phyloP scores from a whole-genome alignment of 2,888 invertebrate genomes.

The Erebia aethiops region DNA sequence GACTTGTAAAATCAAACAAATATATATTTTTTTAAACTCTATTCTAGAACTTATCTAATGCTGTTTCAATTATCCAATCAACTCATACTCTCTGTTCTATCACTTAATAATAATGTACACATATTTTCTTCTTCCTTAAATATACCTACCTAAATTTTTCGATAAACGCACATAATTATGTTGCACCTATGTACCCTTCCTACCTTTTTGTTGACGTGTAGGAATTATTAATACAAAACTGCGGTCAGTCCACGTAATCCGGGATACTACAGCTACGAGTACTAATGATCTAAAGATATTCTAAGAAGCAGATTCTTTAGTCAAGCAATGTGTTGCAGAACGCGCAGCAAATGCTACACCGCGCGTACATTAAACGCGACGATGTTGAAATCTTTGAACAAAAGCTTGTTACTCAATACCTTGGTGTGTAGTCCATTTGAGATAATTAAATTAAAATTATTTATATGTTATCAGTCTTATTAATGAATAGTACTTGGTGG shows the following conservation, averaged over 20 bases:
- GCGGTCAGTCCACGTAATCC: slow-evolving; percentile 44
- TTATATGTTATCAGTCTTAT: too few relatives aligned
- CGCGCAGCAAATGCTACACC: slow-evolving; percentile 45
- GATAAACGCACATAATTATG: not conserved
- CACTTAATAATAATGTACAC: too few relatives aligned
- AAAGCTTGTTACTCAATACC: slow-evolving; percentile 33
- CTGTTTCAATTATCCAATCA: too few relatives aligned
- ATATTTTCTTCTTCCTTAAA: too few relatives aligned
- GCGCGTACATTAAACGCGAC: slow-evolving; percentile 40
- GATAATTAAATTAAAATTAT: not conserved
- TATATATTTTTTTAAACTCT: too few relatives aligned
- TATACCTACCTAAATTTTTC: not conserved
- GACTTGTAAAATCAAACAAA: too few relatives aligned
- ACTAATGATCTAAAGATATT: slow-evolving; percentile 42
- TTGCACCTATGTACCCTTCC: not conserved
- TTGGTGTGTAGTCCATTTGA: slow-evolving; percentile 2
- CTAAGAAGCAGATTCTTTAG: slow-evolving; percentile 48
- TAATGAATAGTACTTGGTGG: too few relatives aligned
- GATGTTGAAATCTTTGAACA: slow-evolving; percentile 42
- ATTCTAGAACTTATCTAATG: too few relatives aligned
- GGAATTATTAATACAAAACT: slow-evolving; percentile 37
- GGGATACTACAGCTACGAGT: slow-evolving; percentile 48
- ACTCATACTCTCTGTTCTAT: too few relatives aligned
- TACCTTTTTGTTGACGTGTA: not conserved
- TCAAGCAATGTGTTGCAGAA: slow-evolving; percentile 47